phyloP scores from a whole-genome alignment of 2,113 vertebrate species.

The Ceratotherium simum region DNA sequence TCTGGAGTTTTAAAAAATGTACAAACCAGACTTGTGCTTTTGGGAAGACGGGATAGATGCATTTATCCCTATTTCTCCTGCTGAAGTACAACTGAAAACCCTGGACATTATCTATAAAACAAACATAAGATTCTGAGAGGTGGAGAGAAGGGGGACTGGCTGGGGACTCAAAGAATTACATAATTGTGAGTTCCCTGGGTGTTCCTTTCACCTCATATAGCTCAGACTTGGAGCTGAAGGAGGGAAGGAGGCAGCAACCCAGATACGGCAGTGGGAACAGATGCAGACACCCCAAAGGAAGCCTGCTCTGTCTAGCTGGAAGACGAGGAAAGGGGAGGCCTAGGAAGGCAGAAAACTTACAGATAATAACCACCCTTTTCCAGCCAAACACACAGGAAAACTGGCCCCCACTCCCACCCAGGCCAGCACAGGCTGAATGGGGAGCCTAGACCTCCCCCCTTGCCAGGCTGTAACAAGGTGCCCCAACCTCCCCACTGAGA shows the following conservation, averaged over 20 bases:
- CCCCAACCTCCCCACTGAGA: no score
- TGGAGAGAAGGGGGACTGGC: neutral
- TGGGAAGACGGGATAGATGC: neutral
- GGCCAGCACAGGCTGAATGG: neutral
- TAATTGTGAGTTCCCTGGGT: neutral
- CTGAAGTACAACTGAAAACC: neutral
- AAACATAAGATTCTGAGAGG: neutral
- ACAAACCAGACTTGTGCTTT: neutral
- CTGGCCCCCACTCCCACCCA: no score
- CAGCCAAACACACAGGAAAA: neutral
- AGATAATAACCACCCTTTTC: neutral
- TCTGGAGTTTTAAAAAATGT: neutral
- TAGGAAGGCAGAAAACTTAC: neutral
- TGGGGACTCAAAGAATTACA: neutral
- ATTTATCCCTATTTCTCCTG: neutral
- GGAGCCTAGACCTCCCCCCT: neutral
- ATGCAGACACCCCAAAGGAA: neutral
- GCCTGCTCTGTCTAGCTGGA: neutral
- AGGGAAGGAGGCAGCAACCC: neutral
- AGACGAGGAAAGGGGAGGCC: neutral
- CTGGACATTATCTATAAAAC: neutral
- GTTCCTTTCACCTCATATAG: neutral
- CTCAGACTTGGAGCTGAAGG: neutral
- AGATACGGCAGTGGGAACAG: neutral
- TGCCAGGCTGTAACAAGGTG: neutral